Conservation (phyloP, 2,888 invertebrate genomes). For the Caenorhabditis sp. region DNA sequence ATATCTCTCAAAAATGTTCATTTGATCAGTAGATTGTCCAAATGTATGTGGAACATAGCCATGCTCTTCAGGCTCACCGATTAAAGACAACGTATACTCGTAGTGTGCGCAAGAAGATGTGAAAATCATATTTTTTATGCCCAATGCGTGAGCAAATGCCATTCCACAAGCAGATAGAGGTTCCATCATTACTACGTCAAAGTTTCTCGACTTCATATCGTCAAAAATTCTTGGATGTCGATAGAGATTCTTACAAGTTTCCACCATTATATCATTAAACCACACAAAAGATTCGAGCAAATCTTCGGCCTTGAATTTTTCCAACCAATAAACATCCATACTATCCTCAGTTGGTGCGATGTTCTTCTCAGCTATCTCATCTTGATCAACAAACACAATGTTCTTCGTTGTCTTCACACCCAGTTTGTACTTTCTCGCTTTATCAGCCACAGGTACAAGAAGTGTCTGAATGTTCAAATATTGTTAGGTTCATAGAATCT, state of each 20-base stretch:
- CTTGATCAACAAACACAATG: constrained; percentile 1
- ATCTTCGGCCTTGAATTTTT: not conserved
- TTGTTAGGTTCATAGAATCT: too few species aligned
- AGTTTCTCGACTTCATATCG: constrained; percentile 7
- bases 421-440: constrained; percentile 16
- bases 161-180: constrained; percentile 19
- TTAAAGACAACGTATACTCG: constrained; percentile 9
- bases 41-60: constrained; percentile 12
- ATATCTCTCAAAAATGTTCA: not conserved
- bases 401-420: constrained; percentile 22
- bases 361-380: constrained; percentile 17
- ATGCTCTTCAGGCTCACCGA: constrained; percentile 17
- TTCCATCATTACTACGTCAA: constrained; percentile 17
- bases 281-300: not conserved
- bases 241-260: constrained; percentile 15
- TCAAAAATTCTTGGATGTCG: constrained; percentile 5
- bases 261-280: constrained; percentile 6
- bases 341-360: constrained; percentile 13
- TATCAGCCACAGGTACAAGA: constrained; percentile 25
- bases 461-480: not conserved
- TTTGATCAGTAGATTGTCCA: not conserved
- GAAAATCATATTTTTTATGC: constrained; percentile 18
- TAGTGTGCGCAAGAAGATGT: constrained; percentile 14
- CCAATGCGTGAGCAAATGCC: constrained; percentile 11
- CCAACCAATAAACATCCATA: constrained; percentile 21